phyloP scores from a whole-genome alignment of 2,113 vertebrate species.

The Prolemur simus region DNA sequence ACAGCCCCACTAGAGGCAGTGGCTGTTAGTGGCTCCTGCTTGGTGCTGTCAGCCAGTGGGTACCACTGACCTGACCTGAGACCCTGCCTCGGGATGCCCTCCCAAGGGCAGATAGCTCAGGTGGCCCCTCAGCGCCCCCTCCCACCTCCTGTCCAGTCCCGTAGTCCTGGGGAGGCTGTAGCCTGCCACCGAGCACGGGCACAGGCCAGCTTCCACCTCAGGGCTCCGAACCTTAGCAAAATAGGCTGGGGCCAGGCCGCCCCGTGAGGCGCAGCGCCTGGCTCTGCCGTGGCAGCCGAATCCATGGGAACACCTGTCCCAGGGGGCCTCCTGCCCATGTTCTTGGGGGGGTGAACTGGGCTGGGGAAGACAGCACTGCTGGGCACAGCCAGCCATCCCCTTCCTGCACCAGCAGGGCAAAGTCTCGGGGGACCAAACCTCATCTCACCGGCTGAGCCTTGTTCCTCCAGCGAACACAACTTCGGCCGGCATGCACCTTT shows the following conservation, averaged over 20 bases:
- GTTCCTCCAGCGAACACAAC: conserved; percentile 51
- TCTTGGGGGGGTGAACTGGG: neutral
- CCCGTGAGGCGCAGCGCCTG: accelerated
- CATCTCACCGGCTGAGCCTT: neutral
- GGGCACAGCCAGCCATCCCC: neutral
- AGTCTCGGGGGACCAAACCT: neutral
- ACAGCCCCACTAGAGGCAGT: neutral
- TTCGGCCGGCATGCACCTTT: conserved; percentile 23
- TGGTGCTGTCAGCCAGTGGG: neutral
- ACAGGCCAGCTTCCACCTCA: neutral
- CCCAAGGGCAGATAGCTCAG: neutral
- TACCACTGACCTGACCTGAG: neutral
- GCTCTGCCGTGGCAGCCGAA: neutral
- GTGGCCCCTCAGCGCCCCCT: neutral
- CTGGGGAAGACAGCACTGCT: too few species aligned
- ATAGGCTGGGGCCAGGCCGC: neutral
- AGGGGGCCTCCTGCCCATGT: neutral
- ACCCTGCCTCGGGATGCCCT: too few species aligned
- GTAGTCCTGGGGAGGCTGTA: neutral
- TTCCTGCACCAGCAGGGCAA: neutral
- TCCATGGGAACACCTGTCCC: conserved; percentile 57
- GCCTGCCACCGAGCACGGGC: neutral
- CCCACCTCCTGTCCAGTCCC: neutral
- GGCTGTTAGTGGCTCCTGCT: neutral
- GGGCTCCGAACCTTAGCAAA: neutral